Evolutionary conservation across 2,113 vertebrate species (phyloP).

Genomic region (Castor canadensis): DNA sequence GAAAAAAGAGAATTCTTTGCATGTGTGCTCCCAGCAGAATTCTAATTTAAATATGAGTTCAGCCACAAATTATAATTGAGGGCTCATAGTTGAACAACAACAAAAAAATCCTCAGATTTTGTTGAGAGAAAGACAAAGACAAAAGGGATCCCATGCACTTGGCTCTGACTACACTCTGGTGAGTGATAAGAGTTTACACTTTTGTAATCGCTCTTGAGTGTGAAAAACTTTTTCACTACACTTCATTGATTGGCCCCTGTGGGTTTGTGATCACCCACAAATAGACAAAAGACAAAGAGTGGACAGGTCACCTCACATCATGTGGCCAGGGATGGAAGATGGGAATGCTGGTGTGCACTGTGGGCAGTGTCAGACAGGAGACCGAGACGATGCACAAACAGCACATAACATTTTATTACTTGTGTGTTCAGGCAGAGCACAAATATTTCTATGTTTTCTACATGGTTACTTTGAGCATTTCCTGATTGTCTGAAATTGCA

Average conservation of each 20-base stretch:
- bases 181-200: background rate
- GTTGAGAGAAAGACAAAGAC: background rate
- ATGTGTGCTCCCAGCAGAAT: too few species aligned
- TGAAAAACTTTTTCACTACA: background rate
- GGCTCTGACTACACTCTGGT: background rate
- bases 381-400: background rate
- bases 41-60: background rate
- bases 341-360: accelerated
- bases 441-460: slow-evolving; percentile 30
- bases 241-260: background rate
- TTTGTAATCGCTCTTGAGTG: background rate
- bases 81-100: background rate
- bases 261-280: background rate
- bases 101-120: background rate
- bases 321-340: background rate
- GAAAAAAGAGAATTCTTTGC: background rate
- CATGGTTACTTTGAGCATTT: background rate
- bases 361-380: background rate
- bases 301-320: background rate
- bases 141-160: background rate
- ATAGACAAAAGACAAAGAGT: too few species aligned
- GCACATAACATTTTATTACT: background rate
- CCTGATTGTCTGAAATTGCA: background rate
- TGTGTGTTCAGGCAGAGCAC: background rate
- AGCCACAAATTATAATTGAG: background rate